Evolutionary conservation across 2,888 invertebrate species (phyloP).

Genomic region (Cheilosia scutellata): DNA sequence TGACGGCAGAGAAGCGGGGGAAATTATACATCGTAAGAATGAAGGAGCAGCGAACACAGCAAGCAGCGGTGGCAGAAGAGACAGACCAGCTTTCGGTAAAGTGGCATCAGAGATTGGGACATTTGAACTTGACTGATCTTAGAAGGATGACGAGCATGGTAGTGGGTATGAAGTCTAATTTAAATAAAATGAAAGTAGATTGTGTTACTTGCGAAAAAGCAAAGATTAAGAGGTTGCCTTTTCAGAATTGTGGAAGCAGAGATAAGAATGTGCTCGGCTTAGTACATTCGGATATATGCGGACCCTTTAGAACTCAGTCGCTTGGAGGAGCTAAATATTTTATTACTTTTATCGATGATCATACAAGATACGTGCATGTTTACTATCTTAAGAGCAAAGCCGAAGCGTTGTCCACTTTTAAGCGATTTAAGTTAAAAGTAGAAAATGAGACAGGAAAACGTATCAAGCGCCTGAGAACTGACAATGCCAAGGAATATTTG

Average conservation of each 20-base stretch:
- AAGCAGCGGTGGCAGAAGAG: constrained; percentile 13
- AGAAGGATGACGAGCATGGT: constrained; percentile 23
- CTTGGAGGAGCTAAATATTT: constrained; percentile 32
- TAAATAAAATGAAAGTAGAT: constrained; percentile 29
- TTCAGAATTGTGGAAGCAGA: constrained; percentile 22
- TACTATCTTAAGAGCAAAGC: constrained; percentile 61
- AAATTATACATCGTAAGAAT: constrained; percentile 9
- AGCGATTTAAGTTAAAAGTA: constrained; percentile 68
- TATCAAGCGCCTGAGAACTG: constrained; percentile 73
- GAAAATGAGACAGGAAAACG: constrained; percentile 47
- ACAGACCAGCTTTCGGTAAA: not conserved
- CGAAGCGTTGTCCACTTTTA: constrained; percentile 63
- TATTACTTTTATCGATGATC: constrained; percentile 31
- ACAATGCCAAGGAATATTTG: constrained; percentile 77
- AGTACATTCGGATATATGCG: constrained; percentile 35
- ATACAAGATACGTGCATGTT: constrained; percentile 41
- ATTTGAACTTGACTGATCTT: constrained; percentile 36
- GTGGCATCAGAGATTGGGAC: constrained; percentile 34
- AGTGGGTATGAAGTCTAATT: constrained; percentile 20
- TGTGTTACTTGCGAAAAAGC: constrained; percentile 40
- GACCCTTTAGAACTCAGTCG: constrained; percentile 12
- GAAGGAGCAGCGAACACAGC: not conserved
- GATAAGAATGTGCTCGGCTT: constrained; percentile 7
- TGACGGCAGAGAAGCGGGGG: constrained; percentile 11
- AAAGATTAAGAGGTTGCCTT: constrained; percentile 33